phyloP scores from a whole-genome alignment of 1,140 invertebrate genomes.

The Anthonomus grandis region DNA sequence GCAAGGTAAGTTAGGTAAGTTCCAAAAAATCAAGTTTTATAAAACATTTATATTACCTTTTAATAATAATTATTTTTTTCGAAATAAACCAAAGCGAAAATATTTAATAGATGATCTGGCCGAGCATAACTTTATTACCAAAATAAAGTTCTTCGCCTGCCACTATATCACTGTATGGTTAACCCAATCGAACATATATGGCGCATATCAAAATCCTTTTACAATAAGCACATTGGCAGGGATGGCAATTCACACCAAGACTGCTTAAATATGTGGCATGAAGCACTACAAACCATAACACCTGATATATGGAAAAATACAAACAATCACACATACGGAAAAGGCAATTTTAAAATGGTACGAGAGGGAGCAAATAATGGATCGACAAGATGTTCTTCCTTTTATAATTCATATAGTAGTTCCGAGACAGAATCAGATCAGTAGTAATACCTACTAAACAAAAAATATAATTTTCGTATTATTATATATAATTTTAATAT shows the following conservation, averaged over 20 bases:
- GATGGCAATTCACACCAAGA: constrained; percentile 1
- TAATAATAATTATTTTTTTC: not conserved
- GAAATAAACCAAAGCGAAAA: not conserved
- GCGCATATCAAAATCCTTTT: constrained; percentile 30
- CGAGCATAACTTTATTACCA: not conserved
- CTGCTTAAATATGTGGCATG: constrained; percentile 8
- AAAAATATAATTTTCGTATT: too few relatives aligned
- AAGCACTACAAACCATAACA: not conserved
- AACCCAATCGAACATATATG: constrained; percentile 40
- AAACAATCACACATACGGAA: not conserved
- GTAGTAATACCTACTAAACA: too few relatives aligned
- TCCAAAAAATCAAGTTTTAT: not conserved
- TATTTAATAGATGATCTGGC: constrained; percentile 14
- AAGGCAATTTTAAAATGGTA: not conserved
- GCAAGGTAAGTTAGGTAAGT: too few relatives aligned
- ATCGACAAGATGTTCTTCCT: not conserved
- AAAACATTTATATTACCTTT: not conserved
- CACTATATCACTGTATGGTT: constrained; percentile 34
- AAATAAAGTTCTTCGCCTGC: constrained; percentile 30
- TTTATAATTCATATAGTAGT: not conserved
- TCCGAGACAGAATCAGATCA: too few relatives aligned
- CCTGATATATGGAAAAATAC: constrained; percentile 4
- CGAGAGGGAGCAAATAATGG: constrained; percentile 2
- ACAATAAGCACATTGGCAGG: constrained; percentile 12
- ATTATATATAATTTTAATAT: too few relatives aligned